Evolutionary conservation across 2,113 vertebrate genomes (phyloP).

Genomic region (crab-eating macaque (Macaca fascicularis)): DNA sequence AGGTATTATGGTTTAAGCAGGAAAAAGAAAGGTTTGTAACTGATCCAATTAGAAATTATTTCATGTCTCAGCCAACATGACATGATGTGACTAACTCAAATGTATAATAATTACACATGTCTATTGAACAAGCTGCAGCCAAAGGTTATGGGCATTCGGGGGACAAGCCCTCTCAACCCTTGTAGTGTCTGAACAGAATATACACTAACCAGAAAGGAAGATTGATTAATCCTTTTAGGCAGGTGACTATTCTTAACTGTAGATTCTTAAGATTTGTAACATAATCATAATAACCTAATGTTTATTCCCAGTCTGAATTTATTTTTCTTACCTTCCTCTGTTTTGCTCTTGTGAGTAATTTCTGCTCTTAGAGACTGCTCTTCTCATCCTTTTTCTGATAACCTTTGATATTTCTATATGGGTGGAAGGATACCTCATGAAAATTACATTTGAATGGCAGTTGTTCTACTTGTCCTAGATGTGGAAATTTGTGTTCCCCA

Average conservation of each 20-base stretch:
- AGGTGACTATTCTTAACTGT: not conserved
- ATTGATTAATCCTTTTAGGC: not conserved
- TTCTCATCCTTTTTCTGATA: not conserved
- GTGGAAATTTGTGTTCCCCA: not conserved
- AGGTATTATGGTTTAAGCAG: not conserved
- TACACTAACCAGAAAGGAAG: not conserved
- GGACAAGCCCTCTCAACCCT: not conserved
- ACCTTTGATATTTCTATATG: not conserved
- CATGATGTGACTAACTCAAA: not conserved
- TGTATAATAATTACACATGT: not conserved
- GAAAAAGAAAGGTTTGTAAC: constrained; percentile 8
- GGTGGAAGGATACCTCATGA: not conserved
- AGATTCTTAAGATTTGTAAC: not conserved
- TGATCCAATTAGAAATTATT: constrained; percentile 22
- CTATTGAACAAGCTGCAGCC: not conserved
- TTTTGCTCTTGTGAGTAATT: constrained; percentile 3
- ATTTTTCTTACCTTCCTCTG: not conserved
- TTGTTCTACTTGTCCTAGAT: not conserved
- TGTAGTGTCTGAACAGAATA: not conserved
- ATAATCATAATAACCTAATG: not conserved
- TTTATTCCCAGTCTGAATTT: not conserved
- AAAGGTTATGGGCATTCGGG: not conserved
- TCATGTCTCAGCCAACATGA: not conserved
- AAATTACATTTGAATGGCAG: not conserved
- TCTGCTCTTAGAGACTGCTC: not conserved